Conservation (phyloP, 2,113 vertebrate genomes). For the Chrysemys picta region DNA sequence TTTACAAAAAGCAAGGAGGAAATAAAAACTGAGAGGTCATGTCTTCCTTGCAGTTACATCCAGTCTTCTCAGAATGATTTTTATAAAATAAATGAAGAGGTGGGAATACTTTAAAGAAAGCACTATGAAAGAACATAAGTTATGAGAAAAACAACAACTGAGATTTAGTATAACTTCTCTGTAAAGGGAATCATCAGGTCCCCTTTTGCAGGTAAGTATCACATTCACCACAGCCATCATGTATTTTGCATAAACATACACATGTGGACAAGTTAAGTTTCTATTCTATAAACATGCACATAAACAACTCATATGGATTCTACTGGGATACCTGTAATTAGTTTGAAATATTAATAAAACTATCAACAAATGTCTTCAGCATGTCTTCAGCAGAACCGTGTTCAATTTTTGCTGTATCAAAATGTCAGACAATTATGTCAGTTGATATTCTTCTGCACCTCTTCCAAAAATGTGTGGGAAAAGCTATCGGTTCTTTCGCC, state of each 20-base stretch:
- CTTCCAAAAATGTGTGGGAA: neutral
- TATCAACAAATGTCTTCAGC: neutral
- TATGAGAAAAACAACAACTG: slow-evolving; percentile 16
- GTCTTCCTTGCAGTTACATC: slow-evolving; percentile 20
- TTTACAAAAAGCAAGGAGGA: slow-evolving; percentile 22
- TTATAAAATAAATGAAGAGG: neutral
- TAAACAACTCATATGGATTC: neutral
- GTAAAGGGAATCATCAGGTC: neutral
- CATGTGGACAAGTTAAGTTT: neutral
- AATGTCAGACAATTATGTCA: neutral
- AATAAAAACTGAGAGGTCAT: neutral
- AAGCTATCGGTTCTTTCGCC: neutral
- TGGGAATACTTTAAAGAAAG: slow-evolving; percentile 5
- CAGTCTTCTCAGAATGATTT: slow-evolving; percentile 6
- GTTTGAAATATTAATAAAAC: neutral
- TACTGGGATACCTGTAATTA: neutral
- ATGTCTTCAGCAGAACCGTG: neutral
- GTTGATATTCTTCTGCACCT: neutral
- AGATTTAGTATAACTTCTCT: slow-evolving; percentile 20
- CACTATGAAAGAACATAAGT: neutral
- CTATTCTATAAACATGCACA: neutral
- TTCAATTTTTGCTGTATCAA: neutral
- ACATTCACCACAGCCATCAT: neutral
- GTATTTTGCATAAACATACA: neutral
- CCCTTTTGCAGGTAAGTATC: neutral